Percentiles rank a stretch among this genome's conserved stretches.
These are phyloP conservation scores for Lysiphlebus fabarum DNA, from an alignment of 1,140 invertebrate genomes.

Conservation along the genomic window DNA sequence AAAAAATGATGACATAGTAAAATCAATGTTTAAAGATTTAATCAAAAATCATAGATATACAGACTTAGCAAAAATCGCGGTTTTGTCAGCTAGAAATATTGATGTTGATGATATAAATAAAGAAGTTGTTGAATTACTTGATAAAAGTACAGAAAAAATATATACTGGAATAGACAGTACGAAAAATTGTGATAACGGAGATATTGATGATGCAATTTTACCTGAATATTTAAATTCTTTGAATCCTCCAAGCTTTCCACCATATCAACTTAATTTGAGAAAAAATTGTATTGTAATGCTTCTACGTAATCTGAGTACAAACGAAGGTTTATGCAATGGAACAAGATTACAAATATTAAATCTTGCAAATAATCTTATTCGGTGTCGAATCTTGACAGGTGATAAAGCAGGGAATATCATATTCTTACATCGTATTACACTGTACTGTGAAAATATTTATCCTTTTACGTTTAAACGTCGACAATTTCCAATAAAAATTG, in stretches of 20 bases:
- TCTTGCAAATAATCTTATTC: constrained; percentile 27
- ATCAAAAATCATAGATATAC: constrained; percentile 3
- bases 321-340: constrained; percentile 21
- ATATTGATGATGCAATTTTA: constrained; percentile 21
- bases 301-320: constrained; percentile 8
- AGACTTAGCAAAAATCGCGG: constrained; percentile 16
- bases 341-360: constrained; percentile 24
- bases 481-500: constrained; percentile 6
- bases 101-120: constrained; percentile 32
- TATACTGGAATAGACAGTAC: constrained; percentile 19
- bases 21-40: constrained; percentile 3
- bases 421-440: constrained; percentile 19
- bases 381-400: constrained; percentile 28
- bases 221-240: constrained; percentile 31
- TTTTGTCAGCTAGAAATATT: constrained; percentile 28
- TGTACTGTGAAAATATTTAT: constrained; percentile 15
- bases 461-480: constrained; percentile 4
- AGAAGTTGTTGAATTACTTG: too few relatives aligned
- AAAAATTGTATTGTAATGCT: constrained; percentile 13
- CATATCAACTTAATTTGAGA: constrained; percentile 9
- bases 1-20: constrained; percentile 8
- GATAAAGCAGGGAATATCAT: constrained; percentile 23
- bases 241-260: constrained; percentile 21
- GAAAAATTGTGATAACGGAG: constrained; percentile 15
- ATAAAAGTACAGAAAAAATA: constrained; percentile 14